Evolutionary conservation across 2,888 invertebrate genomes (phyloP), one percentile per base, ranked within the genome.

Genomic region (Oscheius myriophilus): DNA sequence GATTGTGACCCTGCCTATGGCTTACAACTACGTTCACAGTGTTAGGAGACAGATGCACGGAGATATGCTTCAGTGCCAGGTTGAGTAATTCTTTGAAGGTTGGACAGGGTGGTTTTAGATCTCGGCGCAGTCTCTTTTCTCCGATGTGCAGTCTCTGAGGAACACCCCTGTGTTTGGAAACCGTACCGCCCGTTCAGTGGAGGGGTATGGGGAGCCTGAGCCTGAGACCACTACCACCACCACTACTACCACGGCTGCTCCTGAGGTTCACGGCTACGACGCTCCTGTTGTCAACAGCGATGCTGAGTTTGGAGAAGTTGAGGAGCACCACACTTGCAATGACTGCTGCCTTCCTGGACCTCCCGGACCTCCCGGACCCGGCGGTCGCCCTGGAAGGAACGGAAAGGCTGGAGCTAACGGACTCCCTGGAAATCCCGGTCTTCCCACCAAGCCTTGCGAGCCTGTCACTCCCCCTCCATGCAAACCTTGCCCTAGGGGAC

Each of bases 401-500:
- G 77, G 77, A 77, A 77, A 77, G 54, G 74, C 77, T 23, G 77
- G 77, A 25, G 74, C 75, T 25, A 77, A 77, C 69, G 79, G 79
- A 54, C 68, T 73, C 55, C 73, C 73, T 55, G 78, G 78, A 46
- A 76, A 72, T 33, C 76, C 76, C 23, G 76, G 78, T 39, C 59
- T 68, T 23, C 76, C 78, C 18, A 72, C 68, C 63, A 61, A 69
- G 25, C 78, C 80, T 41, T 80, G 80, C 62, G 78, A 80, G 64
- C 80, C 80, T 14, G 59, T 71, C n/a, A 77, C 76, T 45, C 76
- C 80, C 61, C 80, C 80, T 61, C 78, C 78, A 26, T 78, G 78
- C 64, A 53, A 53, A 51, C 72, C 74, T 41, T 78, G 78, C 49
- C 76, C 76, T 67, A 46, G 67, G 14, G 76, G 76, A 58, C 69